Conservation (phyloP, 2,797 vertebrate species). For the Cephalopachus bancanus region DNA sequence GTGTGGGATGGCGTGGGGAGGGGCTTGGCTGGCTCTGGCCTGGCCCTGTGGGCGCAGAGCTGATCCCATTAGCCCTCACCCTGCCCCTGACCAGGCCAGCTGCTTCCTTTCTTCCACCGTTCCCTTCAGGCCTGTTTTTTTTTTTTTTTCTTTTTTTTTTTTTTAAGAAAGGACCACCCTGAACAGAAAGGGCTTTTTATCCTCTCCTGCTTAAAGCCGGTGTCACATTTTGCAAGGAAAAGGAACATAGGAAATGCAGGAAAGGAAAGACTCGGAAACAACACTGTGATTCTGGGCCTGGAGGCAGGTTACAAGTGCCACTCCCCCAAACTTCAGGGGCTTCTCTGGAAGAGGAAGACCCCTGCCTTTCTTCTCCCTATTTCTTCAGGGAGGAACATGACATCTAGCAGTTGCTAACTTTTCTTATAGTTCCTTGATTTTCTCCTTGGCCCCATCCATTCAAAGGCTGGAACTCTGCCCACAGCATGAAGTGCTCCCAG, state of each 20-base stretch:
- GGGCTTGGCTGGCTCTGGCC: conserved; percentile 50
- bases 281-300: conserved; percentile 73
- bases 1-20: neutral
- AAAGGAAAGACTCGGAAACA: conserved; percentile 78
- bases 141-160: conserved; percentile 1
- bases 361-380: conserved; percentile 76
- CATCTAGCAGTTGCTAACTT: neutral
- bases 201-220: conserved; percentile 78
- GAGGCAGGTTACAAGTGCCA: conserved; percentile 55
- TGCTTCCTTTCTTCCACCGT: conserved; percentile 86
- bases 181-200: conserved; percentile 86
- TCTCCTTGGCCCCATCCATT: conserved; percentile 38
- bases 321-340: conserved; percentile 76
- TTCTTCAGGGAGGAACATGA: conserved; percentile 71
- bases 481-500: neutral
- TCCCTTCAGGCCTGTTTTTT: conserved; percentile 70
- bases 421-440: conserved; percentile 14
- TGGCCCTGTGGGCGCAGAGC: conserved; percentile 59
- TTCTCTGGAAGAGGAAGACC: conserved; percentile 81
- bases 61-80: conserved; percentile 75
- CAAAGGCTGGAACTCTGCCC: conserved; percentile 41
- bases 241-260: conserved; percentile 82
- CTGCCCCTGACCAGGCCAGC: conserved; percentile 86
- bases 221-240: conserved; percentile 79
- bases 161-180: conserved; percentile 86